Evolutionary conservation across 2,113 vertebrate genomes (phyloP).

Genomic region (Podarcis muralis): DNA sequence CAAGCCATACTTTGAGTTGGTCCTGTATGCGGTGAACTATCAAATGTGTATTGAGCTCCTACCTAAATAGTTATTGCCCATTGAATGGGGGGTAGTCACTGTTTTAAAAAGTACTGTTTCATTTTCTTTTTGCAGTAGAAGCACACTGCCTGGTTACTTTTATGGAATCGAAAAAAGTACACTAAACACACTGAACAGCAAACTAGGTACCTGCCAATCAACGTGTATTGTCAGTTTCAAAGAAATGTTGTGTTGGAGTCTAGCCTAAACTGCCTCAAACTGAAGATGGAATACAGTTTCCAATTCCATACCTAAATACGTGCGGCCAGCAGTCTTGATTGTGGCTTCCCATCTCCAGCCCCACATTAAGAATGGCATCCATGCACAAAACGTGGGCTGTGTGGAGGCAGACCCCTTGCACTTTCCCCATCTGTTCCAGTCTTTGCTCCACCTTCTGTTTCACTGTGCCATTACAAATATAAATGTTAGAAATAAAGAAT

Average conservation of each 20-base stretch:
- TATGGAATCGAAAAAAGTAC: not conserved
- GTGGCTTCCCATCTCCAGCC: slow-evolving; percentile 92
- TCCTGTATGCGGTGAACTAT: not conserved
- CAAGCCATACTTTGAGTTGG: too few relatives aligned
- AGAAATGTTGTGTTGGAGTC: not conserved
- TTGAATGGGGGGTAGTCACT: too few relatives aligned
- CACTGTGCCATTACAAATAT: slow-evolving; percentile 70
- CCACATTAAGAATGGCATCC: slow-evolving; percentile 91
- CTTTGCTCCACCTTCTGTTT: slow-evolving; percentile 90
- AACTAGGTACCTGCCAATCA: not conserved
- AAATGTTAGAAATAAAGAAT: not conserved
- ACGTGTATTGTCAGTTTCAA: not conserved
- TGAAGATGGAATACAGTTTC: not conserved
- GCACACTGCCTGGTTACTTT: not conserved
- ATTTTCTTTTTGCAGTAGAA: not conserved
- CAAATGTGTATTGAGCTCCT: not conserved
- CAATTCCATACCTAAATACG: slow-evolving; percentile 81
- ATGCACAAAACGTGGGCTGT: slow-evolving; percentile 90
- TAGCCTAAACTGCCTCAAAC: not conserved
- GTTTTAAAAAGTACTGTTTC: not conserved
- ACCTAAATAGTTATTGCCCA: not conserved
- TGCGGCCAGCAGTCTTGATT: slow-evolving; percentile 92
- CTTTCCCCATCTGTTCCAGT: slow-evolving; percentile 88
- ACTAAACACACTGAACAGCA: not conserved
- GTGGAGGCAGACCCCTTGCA: slow-evolving; percentile 85